Conservation (phyloP, 2,797 vertebrate genomes). For the Gadopsis bispinosus region DNA sequence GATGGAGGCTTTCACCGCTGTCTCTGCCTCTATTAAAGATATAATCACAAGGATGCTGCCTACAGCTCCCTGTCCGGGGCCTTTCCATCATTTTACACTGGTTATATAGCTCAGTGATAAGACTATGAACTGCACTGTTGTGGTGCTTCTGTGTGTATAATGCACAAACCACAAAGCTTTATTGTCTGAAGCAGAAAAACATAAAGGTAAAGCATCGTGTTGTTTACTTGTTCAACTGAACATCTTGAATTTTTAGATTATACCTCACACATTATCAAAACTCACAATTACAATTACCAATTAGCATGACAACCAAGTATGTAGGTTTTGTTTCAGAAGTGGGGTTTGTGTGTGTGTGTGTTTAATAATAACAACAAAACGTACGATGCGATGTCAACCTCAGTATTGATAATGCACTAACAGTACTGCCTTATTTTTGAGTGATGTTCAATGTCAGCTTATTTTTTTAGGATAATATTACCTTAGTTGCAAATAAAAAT, state of each 20-base stretch:
- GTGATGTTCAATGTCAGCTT: neutral
- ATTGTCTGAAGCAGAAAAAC: slow-evolving; percentile 6
- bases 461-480: neutral
- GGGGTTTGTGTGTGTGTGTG: too few species aligned
- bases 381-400: neutral
- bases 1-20: slow-evolving; percentile 51
- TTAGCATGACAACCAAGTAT: neutral
- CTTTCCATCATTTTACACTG: slow-evolving; percentile 50
- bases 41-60: slow-evolving; percentile 53
- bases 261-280: neutral
- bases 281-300: neutral
- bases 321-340: neutral
- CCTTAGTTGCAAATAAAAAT: neutral
- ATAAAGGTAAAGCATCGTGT: neutral
- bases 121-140: slow-evolving; percentile 12
- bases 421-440: neutral
- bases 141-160: neutral
- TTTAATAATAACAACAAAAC: neutral
- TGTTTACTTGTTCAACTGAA: slow-evolving; percentile 20
- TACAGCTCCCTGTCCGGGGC: slow-evolving; percentile 19
- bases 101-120: slow-evolving; percentile 30
- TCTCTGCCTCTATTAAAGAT: slow-evolving; percentile 56
- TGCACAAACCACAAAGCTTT: slow-evolving; percentile 9
- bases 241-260: neutral
- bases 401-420: neutral